Base-by-base conservation (phyloP, 2,113 vertebrate species). In the Vireo altiloquus region DNA sequence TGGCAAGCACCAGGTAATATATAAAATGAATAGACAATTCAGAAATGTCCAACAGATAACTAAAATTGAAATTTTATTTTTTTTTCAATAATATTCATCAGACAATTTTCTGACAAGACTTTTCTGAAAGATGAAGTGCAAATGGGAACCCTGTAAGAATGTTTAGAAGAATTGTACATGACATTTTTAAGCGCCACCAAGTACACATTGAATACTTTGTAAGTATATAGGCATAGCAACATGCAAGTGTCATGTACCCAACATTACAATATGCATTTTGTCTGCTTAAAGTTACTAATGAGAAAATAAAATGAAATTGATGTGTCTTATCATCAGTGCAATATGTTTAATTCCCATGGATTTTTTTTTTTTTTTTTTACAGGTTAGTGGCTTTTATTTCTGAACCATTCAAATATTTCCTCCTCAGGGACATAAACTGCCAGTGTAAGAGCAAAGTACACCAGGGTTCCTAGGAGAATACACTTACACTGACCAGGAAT, bases 231-330 rank as follows among this genome's bases (percentile, higher is more conserved):
- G 98, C 98, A 98, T 97, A 98, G 96, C 96, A 97, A 97, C 98
- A 98, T 98, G 98, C 98, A 98, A 98, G 98, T 98, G 98, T 98
- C 98, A 98, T 98, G 98, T 98, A 98, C 98, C 96, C 97, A 95
- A 97, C 74, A 97, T 98, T 98, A 98, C 98, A 98, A 98, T 98
- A 98, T 98, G 98, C 98, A 98, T 98, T 98, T 98, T 98, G 97
- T 97, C 95, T 95, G 74, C 76, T 96, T 92, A 66, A 96, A 91
- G 86, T 97, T 96, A 75, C 85, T 92, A 59, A 94, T 91, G 90
- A 94, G 35, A 87, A 97, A 87, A 94, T 74, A 91, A 96, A 94
- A 96, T 78, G 53, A 89, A 95, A 80, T 91, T 93, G 96, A 92
- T 78, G 40, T 95, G 82, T 95, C 93, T 92, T 60, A 80, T 94